A percentile compares a stretch with the other conserved stretches of the same genome.
phyloP scores from a whole-genome alignment of 2,797 vertebrate species.

The Vireo griseus region DNA sequence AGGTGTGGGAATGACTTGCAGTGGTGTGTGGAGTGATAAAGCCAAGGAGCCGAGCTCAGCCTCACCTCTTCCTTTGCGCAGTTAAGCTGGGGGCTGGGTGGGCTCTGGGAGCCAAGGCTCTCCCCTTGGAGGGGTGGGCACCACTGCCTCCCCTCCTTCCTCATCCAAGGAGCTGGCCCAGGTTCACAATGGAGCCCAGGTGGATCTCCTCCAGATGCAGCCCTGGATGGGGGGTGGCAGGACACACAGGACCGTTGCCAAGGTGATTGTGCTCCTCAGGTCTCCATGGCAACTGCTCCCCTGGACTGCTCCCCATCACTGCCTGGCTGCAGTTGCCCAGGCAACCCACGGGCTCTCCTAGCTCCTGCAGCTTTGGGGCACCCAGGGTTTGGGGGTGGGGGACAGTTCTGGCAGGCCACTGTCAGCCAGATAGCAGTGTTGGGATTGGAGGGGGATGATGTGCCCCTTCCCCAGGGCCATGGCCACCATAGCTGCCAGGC shows the following conservation, averaged over 20 bases:
- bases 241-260: neutral
- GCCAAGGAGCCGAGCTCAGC: neutral
- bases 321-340: constrained; percentile 55
- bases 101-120: neutral
- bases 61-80: neutral
- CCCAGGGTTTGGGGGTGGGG: neutral
- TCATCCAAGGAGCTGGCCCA: neutral
- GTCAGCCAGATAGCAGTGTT: neutral
- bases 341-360: constrained; percentile 8
- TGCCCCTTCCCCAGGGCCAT: neutral
- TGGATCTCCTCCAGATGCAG: neutral
- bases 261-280: neutral
- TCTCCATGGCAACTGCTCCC: constrained; percentile 50
- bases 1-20: neutral
- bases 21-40: constrained; percentile 34
- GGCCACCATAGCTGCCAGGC: too few relatives aligned
- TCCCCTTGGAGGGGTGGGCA: neutral
- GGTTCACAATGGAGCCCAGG: neutral
- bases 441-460: neutral
- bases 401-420: neutral
- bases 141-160: neutral
- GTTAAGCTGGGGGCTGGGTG: neutral
- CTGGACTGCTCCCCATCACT: constrained; percentile 40
- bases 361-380: neutral
- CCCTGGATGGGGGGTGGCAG: neutral